Evolutionary conservation across 2,888 invertebrate species (phyloP), one percentile per base, ranked within the genome.

Genomic region (Tridacna crocea): DNA sequence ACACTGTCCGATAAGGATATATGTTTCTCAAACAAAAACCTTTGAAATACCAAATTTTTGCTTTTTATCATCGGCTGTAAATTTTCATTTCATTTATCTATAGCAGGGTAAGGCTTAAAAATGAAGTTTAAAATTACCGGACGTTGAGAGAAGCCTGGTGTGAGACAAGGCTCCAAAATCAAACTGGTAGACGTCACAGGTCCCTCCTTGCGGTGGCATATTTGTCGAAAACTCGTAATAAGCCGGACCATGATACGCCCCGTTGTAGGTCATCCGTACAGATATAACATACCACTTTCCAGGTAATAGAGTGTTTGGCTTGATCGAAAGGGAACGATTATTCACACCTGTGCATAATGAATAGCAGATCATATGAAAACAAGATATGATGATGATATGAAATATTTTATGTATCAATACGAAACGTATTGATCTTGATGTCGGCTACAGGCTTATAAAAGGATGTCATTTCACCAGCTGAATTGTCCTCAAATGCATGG

Each of bases 191-290:
- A 82, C 76, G 17, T n/a, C 26, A 76, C 86, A 86, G 6, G n/a
- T 19, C 1, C 84, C 86, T 8, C 65, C 77, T 60, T 72, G 65
- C 3, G 86, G 86, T 13, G 82, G 83, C 46, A 17, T 60, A 70
- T 86, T 86, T 17, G 83, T 84, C 12, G 84, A 51, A 60, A 86
- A 86, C 72, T 86, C 86, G 48, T 86, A 75, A 65, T 82, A 84
- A 10, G 84, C 86, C 3, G 83, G 82, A 15, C 83, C 83, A 61
- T 46, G n/a, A 11, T 48, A 26, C 10, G 73, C 70, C 8, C 73
- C 74, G 3, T 66, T n/a, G 0, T 26, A 26, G 27, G 81, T 65
- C 3, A 68, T 77, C 22, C 84, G 27, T 22, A 70, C 22, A 17
- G 80, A 63, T 22, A 82, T 60, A 0, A 86, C 55, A 27, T 86